phyloP scores from a whole-genome alignment of 1,140 invertebrate genomes.

The Drosophila melanogaster region DNA sequence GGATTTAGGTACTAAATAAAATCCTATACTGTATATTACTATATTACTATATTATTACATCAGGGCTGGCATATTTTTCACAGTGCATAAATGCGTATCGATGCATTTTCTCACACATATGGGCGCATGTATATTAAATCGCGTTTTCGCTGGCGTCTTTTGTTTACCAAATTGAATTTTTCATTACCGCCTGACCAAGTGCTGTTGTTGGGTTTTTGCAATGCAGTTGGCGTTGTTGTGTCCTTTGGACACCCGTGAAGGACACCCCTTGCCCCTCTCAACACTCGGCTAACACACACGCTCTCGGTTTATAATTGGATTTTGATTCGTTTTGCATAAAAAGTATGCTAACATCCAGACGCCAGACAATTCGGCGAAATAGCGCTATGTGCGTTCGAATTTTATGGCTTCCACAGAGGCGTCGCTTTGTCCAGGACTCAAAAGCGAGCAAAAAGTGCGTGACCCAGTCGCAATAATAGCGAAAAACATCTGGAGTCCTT shows the following conservation, averaged over 20 bases:
- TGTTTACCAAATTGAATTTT: constrained; percentile 63
- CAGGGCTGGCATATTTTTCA: background rate
- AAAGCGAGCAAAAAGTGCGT: constrained; percentile 15
- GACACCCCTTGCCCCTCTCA: background rate
- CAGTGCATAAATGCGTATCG: background rate
- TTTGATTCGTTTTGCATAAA: constrained; percentile 65
- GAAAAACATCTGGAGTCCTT: constrained; percentile 26
- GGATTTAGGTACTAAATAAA: too few species aligned
- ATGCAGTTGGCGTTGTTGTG: constrained; percentile 11
- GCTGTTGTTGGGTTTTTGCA: background rate
- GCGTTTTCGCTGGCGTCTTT: constrained; percentile 43
- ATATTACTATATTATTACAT: too few species aligned
- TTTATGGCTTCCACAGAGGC: constrained; percentile 46
- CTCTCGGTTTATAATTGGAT: constrained; percentile 59
- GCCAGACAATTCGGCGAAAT: constrained; percentile 40
- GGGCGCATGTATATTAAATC: constrained; percentile 37
- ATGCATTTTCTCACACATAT: constrained; percentile 33
- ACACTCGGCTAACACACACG: constrained; percentile 21
- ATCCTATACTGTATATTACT: too few species aligned
- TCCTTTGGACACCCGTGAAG: background rate
- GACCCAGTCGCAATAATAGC: constrained; percentile 18
- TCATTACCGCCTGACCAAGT: constrained; percentile 49
- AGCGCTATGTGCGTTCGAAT: constrained; percentile 9
- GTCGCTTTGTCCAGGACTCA: constrained; percentile 26
- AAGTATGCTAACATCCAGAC: constrained; percentile 47